Evolutionary conservation across 1,140 invertebrate species (phyloP).

Genomic region (Contarinia nasturtii): DNA sequence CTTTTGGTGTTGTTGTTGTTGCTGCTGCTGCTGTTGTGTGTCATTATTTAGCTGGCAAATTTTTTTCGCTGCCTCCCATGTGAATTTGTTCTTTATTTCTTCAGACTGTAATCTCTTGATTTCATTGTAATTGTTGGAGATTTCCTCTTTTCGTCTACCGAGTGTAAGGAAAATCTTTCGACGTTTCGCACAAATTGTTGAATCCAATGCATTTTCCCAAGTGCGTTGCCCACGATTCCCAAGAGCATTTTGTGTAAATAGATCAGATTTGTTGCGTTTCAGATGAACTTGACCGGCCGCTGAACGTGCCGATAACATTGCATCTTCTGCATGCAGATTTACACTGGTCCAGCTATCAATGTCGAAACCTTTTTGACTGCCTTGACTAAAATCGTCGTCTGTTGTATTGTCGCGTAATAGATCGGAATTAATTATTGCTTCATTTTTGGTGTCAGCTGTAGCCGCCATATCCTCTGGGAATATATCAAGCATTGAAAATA

Average conservation of each 20-base stretch:
- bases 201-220: slow-evolving; percentile 45
- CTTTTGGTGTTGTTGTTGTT: no score
- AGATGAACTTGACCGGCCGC: slow-evolving; percentile 27
- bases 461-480: slow-evolving; percentile 42
- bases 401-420: slow-evolving; percentile 10
- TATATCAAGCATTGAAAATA: slow-evolving; percentile 62
- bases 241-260: slow-evolving; percentile 30
- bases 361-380: slow-evolving; percentile 4
- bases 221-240: slow-evolving; percentile 35
- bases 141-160: slow-evolving; percentile 19
- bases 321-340: slow-evolving; percentile 39
- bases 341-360: slow-evolving; percentile 29
- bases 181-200: slow-evolving; percentile 38
- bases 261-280: slow-evolving; percentile 40
- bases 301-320: slow-evolving; percentile 27
- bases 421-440: slow-evolving; percentile 29
- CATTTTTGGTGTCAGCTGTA: slow-evolving; percentile 35
- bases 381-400: not conserved
- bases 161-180: slow-evolving; percentile 36
- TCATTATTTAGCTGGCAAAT: slow-evolving; percentile 39
- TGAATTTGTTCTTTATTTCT: slow-evolving; percentile 21
- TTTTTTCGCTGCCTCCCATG: slow-evolving; percentile 19
- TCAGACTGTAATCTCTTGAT: slow-evolving; percentile 10
- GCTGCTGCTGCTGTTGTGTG: slow-evolving; percentile 10
- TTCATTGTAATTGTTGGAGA: slow-evolving; percentile 5